These are phyloP conservation scores for Belgica antarctica DNA, from an alignment of 2,888 invertebrate species.

Conservation along the genomic window DNA sequence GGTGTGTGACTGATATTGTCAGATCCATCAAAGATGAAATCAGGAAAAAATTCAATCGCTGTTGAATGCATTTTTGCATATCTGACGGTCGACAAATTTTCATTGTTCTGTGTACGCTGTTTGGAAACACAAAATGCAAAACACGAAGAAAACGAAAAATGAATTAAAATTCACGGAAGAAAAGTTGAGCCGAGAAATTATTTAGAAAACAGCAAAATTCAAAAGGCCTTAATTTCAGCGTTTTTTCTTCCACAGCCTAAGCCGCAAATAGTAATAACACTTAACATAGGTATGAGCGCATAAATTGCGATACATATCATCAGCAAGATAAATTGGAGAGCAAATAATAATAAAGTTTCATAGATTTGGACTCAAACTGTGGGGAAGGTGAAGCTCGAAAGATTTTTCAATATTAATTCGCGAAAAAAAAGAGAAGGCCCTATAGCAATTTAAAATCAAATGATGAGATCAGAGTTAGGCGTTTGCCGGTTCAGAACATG, in stretches of 20 bases:
- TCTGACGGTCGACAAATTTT: constrained; percentile 14
- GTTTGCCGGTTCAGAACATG: too few species aligned
- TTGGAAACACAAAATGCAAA: background rate
- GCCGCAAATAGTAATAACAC: background rate
- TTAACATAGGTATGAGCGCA: background rate
- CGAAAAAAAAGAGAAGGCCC: background rate
- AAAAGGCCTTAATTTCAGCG: background rate
- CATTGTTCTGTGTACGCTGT: too few species aligned
- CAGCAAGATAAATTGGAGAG: constrained; percentile 22
- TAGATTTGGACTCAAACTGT: constrained; percentile 1
- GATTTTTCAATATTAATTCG: constrained; percentile 5
- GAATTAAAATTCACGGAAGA: constrained; percentile 10
- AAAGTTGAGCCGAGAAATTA: background rate
- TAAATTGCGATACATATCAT: constrained; percentile 5
- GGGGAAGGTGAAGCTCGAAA: constrained; percentile 8
- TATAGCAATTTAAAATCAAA: too few species aligned
- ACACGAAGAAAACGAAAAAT: background rate
- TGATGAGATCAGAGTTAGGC: too few species aligned
- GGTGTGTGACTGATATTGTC: constrained; percentile 26
- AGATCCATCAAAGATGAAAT: constrained; percentile 34
- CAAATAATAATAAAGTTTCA: constrained; percentile 21
- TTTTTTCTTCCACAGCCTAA: constrained; percentile 5
- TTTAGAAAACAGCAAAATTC: background rate
- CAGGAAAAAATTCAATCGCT: constrained; percentile 22
- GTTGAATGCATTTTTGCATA: constrained; percentile 31